Conservation (phyloP, 2,797 vertebrate species). For the Ispidina lecontei region DNA sequence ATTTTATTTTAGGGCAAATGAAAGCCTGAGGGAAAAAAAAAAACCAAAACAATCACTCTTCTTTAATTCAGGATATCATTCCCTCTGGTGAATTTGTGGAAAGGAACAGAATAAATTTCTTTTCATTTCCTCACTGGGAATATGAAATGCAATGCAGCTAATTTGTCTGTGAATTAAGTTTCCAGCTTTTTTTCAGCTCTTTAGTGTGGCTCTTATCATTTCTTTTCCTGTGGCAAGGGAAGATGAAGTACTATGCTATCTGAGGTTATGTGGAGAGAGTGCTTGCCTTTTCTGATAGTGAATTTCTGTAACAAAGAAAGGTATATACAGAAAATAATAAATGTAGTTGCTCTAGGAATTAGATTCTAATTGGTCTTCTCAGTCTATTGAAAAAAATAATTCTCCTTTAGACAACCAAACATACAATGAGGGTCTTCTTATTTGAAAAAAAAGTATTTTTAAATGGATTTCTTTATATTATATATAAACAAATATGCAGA, state of each 20-base stretch:
- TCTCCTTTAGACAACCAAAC: neutral
- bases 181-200: conserved; percentile 13
- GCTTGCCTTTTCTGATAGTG: neutral
- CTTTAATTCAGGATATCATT: conserved; percentile 62
- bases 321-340: neutral
- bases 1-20: neutral
- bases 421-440: neutral
- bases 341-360: neutral
- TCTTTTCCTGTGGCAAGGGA: neutral
- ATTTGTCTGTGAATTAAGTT: conserved; percentile 43
- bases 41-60: conserved; percentile 35
- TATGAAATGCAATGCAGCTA: conserved; percentile 48
- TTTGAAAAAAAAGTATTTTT: neutral
- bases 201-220: conserved; percentile 22
- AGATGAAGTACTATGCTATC: neutral
- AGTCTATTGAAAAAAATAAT: neutral
- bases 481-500: too few species aligned
- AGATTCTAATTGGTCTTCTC: neutral
- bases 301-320: neutral
- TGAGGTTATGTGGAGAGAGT: neutral
- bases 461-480: neutral
- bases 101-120: conserved; percentile 41
- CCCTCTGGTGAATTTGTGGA: conserved; percentile 46
- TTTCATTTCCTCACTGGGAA: conserved; percentile 60
- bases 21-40: neutral